phyloP scores from a whole-genome alignment of 37 sponge, comb jelly and placozoan species.

The Aplysina aerophoba region DNA sequence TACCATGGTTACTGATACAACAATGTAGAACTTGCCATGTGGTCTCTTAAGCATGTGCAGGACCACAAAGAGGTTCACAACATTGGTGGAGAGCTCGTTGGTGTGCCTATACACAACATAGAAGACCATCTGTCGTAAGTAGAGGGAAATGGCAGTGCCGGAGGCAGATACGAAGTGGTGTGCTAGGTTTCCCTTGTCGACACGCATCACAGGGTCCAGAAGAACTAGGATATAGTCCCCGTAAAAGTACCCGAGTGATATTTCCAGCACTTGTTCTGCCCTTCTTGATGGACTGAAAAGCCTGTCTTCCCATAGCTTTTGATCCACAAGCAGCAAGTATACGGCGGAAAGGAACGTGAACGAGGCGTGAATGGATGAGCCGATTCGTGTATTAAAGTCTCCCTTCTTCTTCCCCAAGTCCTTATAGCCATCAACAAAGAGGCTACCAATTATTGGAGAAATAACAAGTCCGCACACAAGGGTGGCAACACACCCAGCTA shows the following conservation, averaged over 20 bases:
- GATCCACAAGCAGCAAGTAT: constrained; percentile 32
- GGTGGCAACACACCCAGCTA: constrained; percentile 22
- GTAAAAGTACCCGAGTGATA: constrained; percentile 67
- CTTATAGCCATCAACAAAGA: constrained; percentile 11
- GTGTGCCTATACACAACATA: constrained; percentile 47
- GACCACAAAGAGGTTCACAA: constrained; percentile 52
- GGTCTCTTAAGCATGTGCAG: constrained; percentile 10
- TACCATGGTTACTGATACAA: constrained; percentile 50
- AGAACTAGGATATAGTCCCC: constrained; percentile 54
- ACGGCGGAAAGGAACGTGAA: not conserved
- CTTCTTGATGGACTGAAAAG: constrained; percentile 44
- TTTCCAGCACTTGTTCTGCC: constrained; percentile 42
- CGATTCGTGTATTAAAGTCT: constrained; percentile 49
- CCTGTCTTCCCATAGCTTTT: constrained; percentile 1
- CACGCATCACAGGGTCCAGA: constrained; percentile 47
- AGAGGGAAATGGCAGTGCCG: constrained; percentile 38
- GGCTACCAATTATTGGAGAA: constrained; percentile 31
- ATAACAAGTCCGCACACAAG: constrained; percentile 15
- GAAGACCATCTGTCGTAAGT: constrained; percentile 43
- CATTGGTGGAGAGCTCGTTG: constrained; percentile 64
- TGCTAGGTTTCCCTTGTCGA: not conserved
- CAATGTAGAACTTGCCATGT: constrained; percentile 2
- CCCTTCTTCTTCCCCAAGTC: not conserved
- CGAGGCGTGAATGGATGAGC: constrained; percentile 69
- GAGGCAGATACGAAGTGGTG: constrained; percentile 56